Base-by-base conservation (phyloP, 2,113 vertebrate species). In the Microcebus tavaratra region DNA sequence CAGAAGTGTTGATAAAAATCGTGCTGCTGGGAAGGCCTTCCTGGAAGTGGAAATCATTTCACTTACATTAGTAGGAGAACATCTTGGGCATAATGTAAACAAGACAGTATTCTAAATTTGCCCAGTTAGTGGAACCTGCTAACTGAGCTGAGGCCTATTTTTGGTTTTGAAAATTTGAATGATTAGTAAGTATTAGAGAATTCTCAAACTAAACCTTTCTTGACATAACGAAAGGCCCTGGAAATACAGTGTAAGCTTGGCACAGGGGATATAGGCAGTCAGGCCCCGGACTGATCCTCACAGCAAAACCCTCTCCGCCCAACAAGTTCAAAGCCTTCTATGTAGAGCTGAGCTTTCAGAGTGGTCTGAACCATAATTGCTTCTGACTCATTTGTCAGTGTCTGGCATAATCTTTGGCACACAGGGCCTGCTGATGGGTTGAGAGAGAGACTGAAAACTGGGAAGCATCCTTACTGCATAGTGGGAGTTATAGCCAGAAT, bases 321-420 rank as follows among this genome's bases (percentile, higher is more conserved):
- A 80, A 8, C 53, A 42, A 79, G 6, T 63, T 59, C 83, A 86
- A 79, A 67, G 25, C 23, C 20, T 78, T 72, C 42, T 59, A 1
- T n/a, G 18, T 55, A 88, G 61, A 91, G 79, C 61, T 78, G 79
- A 86, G 11, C 63, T 80, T 94, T 25, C 31, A 25, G 50, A 87
- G 17, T 55, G 18, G 8, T 5, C 81, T 27, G 29, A 57, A 45
- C 31, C 39, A 2, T 72, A 86, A 89, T 42, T 70, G 10, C 31
- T 85, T 70, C 21, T 81, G 67, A 65, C 4, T 88, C 29, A 70
- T n/a, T 18, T 48, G 11, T 81, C 2, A 0, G n/a, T 25, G 10
- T 63, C 70, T 57, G 25, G 27, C 13, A 8, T 65, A 79, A 29
- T 45, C 31, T n/a, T 65, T 48, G 45, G 57, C 7, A 39, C 10